Conservation (phyloP, 2,113 vertebrate genomes). For the Acanthisitta chloris region DNA sequence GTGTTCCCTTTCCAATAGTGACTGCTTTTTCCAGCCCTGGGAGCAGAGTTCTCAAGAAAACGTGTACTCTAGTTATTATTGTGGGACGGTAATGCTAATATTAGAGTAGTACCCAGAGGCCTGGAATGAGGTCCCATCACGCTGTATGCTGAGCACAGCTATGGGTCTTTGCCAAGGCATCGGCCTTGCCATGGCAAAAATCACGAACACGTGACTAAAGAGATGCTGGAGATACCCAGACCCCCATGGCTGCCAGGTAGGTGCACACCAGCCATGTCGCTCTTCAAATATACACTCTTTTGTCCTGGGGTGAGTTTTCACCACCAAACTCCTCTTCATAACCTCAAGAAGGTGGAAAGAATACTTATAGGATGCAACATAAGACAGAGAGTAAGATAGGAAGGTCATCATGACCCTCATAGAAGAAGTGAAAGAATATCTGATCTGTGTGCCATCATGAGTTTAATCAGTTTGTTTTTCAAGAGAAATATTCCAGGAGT, state of each 20-base stretch:
- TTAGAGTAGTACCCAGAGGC: background rate
- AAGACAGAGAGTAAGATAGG: background rate
- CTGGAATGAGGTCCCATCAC: background rate
- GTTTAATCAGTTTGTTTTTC: background rate
- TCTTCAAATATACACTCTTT: background rate
- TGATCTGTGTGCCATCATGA: background rate
- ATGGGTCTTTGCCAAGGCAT: fast-evolving
- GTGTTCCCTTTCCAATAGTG: background rate
- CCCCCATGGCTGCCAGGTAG: fast-evolving
- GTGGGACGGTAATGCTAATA: background rate
- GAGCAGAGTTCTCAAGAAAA: background rate
- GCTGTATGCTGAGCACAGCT: fast-evolving
- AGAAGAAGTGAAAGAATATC: background rate
- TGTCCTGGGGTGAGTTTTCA: background rate
- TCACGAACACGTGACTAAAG: background rate
- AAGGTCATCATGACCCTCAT: fast-evolving
- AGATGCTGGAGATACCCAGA: background rate
- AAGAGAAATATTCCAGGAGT: background rate
- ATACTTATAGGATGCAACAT: background rate
- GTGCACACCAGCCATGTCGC: background rate
- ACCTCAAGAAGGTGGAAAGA: background rate
- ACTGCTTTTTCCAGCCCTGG: background rate
- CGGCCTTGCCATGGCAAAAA: background rate
- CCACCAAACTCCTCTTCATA: background rate
- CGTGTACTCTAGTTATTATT: background rate